These are phyloP conservation scores for Plecotus auritus DNA, from an alignment of 2,113 vertebrate species.

Conservation along the genomic window DNA sequence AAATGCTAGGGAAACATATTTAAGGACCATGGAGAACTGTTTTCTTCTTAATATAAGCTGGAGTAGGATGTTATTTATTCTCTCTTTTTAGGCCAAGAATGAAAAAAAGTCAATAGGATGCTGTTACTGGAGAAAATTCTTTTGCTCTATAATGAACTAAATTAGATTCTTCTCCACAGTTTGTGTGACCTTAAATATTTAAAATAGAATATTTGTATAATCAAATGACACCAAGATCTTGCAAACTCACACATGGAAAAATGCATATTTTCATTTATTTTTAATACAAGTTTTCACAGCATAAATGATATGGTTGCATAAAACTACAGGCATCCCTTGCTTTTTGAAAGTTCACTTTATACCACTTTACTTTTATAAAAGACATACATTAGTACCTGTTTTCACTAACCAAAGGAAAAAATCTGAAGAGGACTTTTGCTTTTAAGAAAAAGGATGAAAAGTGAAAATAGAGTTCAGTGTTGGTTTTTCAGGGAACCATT, in stretches of 20 bases:
- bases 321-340: not conserved
- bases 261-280: not conserved
- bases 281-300: not conserved
- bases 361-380: not conserved
- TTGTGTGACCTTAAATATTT: conserved; percentile 34
- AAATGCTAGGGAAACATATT: not conserved
- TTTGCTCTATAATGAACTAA: conserved; percentile 32
- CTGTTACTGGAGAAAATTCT: not conserved
- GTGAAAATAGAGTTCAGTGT: not conserved
- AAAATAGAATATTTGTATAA: conserved; percentile 11
- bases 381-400: not conserved
- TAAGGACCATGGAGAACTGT: not conserved
- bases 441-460: not conserved
- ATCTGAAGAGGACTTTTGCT: not conserved
- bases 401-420: not conserved
- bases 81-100: not conserved
- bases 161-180: conserved; percentile 19
- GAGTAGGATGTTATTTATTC: not conserved
- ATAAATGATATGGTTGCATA: not conserved
- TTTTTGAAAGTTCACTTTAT: not conserved
- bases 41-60: conserved; percentile 18
- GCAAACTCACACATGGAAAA: not conserved
- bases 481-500: not conserved
- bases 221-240: not conserved
- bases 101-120: conserved; percentile 34